Conservation (phyloP, 1,140 invertebrate genomes). For the Camponotus pennsylvanicus region DNA sequence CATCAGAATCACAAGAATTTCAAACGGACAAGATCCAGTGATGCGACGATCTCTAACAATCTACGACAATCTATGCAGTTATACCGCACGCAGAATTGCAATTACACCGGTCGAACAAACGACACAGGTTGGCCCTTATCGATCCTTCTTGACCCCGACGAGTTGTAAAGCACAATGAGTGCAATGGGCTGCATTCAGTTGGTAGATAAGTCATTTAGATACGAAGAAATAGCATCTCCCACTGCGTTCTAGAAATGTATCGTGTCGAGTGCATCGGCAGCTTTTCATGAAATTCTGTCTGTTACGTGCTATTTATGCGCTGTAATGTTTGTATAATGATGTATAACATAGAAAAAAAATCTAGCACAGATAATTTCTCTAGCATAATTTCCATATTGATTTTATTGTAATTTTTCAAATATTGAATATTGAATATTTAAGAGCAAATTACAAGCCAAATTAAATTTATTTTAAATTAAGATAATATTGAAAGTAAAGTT, state of each 20-base stretch:
- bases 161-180: constrained; percentile 50
- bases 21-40: neutral
- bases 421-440: constrained; percentile 9
- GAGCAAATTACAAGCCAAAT: neutral
- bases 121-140: constrained; percentile 54
- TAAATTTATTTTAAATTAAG: neutral
- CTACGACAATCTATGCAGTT: neutral
- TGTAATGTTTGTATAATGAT: constrained; percentile 1
- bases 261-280: constrained; percentile 20
- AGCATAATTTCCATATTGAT: neutral
- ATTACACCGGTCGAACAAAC: constrained; percentile 59
- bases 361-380: neutral
- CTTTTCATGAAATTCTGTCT: constrained; percentile 24
- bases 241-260: constrained; percentile 45
- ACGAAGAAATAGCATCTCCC: constrained; percentile 64
- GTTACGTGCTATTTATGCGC: constrained; percentile 8
- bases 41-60: neutral
- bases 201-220: constrained; percentile 68
- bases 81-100: constrained; percentile 37
- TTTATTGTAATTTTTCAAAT: constrained; percentile 5
- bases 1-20: neutral
- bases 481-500: neutral
- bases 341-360: neutral
- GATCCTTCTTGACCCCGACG: constrained; percentile 40
- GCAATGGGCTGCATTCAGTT: constrained; percentile 52